Evolutionary conservation across 2,888 invertebrate genomes (phyloP).

Genomic region (Branchellion lobata): DNA sequence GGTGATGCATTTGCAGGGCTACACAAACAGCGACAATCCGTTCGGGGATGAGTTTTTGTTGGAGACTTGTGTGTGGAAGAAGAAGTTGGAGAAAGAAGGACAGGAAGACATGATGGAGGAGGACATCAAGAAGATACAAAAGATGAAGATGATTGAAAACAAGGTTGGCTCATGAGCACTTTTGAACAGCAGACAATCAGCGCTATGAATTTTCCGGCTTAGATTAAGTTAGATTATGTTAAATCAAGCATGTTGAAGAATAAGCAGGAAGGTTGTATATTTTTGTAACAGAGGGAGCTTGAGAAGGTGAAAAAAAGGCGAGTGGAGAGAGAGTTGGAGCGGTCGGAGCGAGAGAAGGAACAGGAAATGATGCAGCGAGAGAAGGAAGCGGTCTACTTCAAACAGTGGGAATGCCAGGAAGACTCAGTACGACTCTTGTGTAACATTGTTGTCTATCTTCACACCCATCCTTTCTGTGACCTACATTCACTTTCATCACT

Average conservation of each 20-base stretch:
- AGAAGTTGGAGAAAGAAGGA: conserved; percentile 92
- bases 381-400: conserved; percentile 84
- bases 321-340: conserved; percentile 73
- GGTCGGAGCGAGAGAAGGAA: conserved; percentile 48
- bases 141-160: conserved; percentile 86
- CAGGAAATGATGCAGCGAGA: conserved; percentile 75
- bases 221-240: no score
- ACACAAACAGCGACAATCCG: conserved; percentile 96
- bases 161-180: conserved; percentile 62
- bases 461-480: conserved; percentile 4
- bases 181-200: no score
- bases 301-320: conserved; percentile 91
- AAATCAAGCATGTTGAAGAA: neutral
- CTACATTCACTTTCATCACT: conserved; percentile 5
- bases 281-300: conserved; percentile 71
- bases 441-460: conserved; percentile 4
- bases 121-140: conserved; percentile 78
- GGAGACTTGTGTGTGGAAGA: conserved; percentile 81
- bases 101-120: conserved; percentile 66
- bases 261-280: neutral
- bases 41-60: conserved; percentile 94
- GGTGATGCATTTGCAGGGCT: conserved; percentile 74
- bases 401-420: conserved; percentile 93
- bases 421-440: conserved; percentile 67
- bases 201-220: no score